Conservation (phyloP, 1,140 invertebrate species). For the Drosophila lacertosa region DNA sequence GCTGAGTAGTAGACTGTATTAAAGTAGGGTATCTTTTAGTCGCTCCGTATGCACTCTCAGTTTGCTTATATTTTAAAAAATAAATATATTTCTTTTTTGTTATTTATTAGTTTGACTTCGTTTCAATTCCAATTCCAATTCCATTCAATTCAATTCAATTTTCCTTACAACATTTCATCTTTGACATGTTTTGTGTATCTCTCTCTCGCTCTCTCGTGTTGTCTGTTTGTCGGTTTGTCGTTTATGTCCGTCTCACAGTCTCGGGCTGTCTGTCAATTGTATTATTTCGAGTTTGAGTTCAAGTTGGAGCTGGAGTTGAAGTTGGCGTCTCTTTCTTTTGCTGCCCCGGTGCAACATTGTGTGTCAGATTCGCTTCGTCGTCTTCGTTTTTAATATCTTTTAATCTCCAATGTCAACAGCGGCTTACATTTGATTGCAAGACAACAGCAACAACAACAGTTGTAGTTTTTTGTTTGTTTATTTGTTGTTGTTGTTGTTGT, state of each 20-base stretch:
- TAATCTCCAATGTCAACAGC: constrained; percentile 82
- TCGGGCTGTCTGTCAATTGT: constrained; percentile 58
- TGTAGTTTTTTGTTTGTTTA: constrained; percentile 52
- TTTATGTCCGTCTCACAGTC: no score
- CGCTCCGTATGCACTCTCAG: constrained; percentile 3
- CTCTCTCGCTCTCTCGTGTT: constrained; percentile 2
- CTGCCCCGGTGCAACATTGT: constrained; percentile 34
- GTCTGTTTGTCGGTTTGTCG: constrained; percentile 10
- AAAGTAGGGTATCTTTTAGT: constrained; percentile 3
- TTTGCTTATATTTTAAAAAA: constrained; percentile 22
- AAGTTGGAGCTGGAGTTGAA: no score
- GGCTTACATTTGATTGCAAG: constrained; percentile 82
- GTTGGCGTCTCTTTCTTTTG: constrained; percentile 21
- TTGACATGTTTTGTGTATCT: constrained; percentile 76
- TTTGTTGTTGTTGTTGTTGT: constrained; percentile 41
- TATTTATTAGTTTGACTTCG: constrained; percentile 75
- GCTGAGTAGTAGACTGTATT: no score
- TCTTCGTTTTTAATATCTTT: constrained; percentile 82
- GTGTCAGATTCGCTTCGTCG: constrained; percentile 60
- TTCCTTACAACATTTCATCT: constrained; percentile 81
- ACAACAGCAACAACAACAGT: constrained; percentile 59
- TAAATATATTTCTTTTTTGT: constrained; percentile 56
- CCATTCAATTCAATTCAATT: constrained; percentile 78
- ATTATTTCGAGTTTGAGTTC: constrained; percentile 47
- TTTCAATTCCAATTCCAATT: constrained; percentile 48